Evolutionary conservation across 64 coral and sea anemone genomes (phyloP).

Genomic region (Stylophora pistillata): DNA sequence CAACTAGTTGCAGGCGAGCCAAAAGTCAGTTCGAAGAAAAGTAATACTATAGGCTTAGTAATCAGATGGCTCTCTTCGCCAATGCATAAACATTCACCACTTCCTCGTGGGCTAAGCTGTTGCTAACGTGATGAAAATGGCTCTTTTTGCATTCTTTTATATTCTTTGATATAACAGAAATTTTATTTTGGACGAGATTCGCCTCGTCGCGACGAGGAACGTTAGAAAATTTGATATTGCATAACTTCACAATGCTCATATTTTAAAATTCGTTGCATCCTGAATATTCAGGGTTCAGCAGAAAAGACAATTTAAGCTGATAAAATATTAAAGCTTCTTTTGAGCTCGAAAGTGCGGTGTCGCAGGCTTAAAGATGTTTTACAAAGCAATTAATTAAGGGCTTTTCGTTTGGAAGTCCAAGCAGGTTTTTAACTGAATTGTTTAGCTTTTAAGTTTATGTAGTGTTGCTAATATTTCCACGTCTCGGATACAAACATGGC

Average conservation of each 20-base stretch:
- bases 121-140: not conserved
- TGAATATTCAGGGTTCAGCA: conserved; percentile 15
- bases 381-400: not conserved
- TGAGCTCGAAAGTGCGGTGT: not conserved
- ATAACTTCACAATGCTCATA: not conserved
- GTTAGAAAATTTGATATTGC: not conserved
- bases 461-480: too few relatives aligned
- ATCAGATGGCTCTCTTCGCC: not conserved
- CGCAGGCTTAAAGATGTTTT: not conserved
- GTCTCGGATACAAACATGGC: too few relatives aligned
- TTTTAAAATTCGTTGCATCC: not conserved
- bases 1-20: not conserved
- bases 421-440: not conserved
- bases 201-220: too few relatives aligned
- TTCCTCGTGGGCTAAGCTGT: not conserved
- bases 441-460: not conserved
- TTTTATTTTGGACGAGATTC: too few relatives aligned
- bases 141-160: not conserved
- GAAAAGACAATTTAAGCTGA: conserved; percentile 14
- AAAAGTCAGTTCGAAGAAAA: not conserved
- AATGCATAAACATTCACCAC: not conserved
- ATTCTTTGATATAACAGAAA: not conserved
- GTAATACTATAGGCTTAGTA: conserved; percentile 7
- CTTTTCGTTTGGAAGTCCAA: not conserved
- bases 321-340: conserved; percentile 21